Evolutionary conservation across 2,113 vertebrate species (phyloP), one percentile per base, ranked within the genome.

Genomic region (Limanda limanda): DNA sequence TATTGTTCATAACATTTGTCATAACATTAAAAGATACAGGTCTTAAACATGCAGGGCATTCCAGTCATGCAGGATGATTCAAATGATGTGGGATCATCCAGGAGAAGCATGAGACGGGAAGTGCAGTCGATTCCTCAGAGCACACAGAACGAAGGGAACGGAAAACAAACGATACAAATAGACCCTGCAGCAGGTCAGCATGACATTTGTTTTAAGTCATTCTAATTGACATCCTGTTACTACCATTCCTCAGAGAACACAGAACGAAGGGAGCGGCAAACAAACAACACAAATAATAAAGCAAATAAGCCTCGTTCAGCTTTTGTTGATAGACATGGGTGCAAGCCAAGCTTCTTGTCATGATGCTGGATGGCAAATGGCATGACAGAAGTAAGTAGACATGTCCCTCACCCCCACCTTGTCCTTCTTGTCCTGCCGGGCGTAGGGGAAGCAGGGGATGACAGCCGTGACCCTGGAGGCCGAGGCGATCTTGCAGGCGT

Each of bases 341-440:
- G 61, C 61, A 79, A 54, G 89, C 85, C 61, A 79, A 54, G 89
- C 85, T 80, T 87, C 74, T 77, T 45, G 77, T 86, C 84, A 89
- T 86, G 86, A 83, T 81, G 78, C 63, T 69, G 42, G 74, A 82
- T 85, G 83, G 82, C 74, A 86, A 85, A 91, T 91, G 85, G 85
- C 75, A 86, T 89, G 89, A 92, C 84, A 76, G 81, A 91, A 87
- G 87, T 86, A 92, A 90, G 72, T 83, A 91, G 86, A 88, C 78
- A 89, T 91, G 74, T 89, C 91, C 84, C 92, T 93, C 89, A 91
- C 86, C 87, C 94, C 89, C 88, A 95, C 95, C 95, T 95, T 95
- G 90, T 95, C 95, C 89, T 95, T 95, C 89, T 95, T 95, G 84
- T 95, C 94, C 51, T 95, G 95, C 1, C 95, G 92, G n/a, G 95